A percentile compares a stretch with the other conserved stretches of the same genome.
phyloP scores from a whole-genome alignment of 2,113 vertebrate genomes.

The Gambusia holbrooki region DNA sequence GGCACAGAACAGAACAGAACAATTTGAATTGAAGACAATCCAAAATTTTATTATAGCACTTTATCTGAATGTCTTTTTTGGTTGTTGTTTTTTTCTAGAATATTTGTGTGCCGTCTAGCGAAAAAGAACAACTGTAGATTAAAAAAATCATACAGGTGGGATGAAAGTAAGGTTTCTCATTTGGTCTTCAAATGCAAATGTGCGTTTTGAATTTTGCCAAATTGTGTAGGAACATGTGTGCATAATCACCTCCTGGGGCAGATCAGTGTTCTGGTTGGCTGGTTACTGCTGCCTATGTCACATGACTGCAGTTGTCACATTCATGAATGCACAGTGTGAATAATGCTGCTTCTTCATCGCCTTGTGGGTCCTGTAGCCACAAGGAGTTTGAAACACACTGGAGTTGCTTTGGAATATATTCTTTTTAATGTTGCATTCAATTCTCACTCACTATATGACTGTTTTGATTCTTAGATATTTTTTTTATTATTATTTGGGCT shows the following conservation, averaged over 20 bases:
- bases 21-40: background rate
- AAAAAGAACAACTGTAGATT: too few species aligned
- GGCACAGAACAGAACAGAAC: background rate
- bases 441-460: background rate
- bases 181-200: background rate
- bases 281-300: constrained; percentile 26
- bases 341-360: background rate
- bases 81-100: too few species aligned
- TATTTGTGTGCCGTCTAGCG: too few species aligned
- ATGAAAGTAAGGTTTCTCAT: background rate
- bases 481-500: background rate
- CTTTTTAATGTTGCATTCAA: background rate
- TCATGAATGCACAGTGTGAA: constrained; percentile 1
- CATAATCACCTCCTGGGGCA: constrained; percentile 31
- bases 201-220: background rate
- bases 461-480: background rate
- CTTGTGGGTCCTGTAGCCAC: background rate
- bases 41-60: too few species aligned
- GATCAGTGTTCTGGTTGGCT: constrained; percentile 41
- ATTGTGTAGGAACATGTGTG: constrained; percentile 25
- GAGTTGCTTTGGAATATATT: background rate
- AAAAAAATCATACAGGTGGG: too few species aligned
- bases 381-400: background rate
- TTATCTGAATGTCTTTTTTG: background rate
- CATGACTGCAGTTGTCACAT: constrained; percentile 10